A percentile compares a stretch with the other conserved stretches of the same genome.
phyloP scores from a whole-genome alignment of 2,113 vertebrate species.

The Ceyx margarethae region DNA sequence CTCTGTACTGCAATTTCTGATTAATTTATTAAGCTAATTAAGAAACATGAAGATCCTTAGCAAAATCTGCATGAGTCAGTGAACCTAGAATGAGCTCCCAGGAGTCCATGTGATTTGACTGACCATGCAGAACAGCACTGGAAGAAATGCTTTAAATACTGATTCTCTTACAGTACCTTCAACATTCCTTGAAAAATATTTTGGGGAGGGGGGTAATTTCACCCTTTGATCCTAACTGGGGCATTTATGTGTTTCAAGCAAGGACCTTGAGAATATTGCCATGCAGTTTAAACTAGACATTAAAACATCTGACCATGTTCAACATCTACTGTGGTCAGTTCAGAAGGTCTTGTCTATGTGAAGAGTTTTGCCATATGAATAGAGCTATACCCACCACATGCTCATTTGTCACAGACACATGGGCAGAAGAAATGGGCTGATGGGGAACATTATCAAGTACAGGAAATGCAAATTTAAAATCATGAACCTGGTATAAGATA shows the following conservation, averaged over 20 bases:
- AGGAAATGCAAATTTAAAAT: not conserved
- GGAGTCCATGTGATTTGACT: not conserved
- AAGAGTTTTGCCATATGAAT: not conserved
- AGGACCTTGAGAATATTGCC: not conserved
- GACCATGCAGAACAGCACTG: not conserved
- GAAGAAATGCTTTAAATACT: not conserved
- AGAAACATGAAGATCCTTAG: not conserved
- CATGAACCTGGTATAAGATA: not conserved
- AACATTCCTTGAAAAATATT: not conserved
- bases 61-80: not conserved
- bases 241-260: not conserved
- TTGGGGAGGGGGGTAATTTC: no score
- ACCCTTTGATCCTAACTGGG: not conserved
- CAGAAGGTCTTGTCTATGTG: not conserved
- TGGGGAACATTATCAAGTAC: not conserved
- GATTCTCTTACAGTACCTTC: not conserved
- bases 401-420: not conserved
- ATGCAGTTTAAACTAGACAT: not conserved
- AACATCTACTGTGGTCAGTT: not conserved
- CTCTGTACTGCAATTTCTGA: not conserved
- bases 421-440: not conserved
- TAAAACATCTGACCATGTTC: not conserved
- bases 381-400: not conserved
- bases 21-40: conserved; percentile 22
- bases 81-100: not conserved